phyloP scores from a whole-genome alignment of 1,140 invertebrate genomes.

The Drosophila prosaltans region DNA sequence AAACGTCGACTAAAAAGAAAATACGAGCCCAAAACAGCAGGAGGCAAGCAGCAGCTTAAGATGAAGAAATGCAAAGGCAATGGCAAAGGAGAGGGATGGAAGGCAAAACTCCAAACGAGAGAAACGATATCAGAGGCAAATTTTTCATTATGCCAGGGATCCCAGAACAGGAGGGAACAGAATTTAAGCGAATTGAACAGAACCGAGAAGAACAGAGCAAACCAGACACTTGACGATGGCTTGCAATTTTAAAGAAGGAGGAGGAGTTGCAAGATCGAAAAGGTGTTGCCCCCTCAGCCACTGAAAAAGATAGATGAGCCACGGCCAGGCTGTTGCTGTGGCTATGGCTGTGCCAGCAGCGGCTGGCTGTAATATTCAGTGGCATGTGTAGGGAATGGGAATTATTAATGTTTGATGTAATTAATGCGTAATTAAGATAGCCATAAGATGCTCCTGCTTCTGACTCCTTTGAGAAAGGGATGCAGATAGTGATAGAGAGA shows the following conservation, averaged over 20 bases:
- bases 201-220: conserved; percentile 45
- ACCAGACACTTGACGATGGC: conserved; percentile 39
- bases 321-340: not conserved
- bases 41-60: not conserved
- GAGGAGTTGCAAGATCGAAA: conserved; percentile 41
- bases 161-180: conserved; percentile 30
- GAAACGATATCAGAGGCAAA: conserved; percentile 71
- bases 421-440: conserved; percentile 80
- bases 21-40: conserved; percentile 52
- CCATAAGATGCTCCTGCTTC: conserved; percentile 19
- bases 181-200: conserved; percentile 28
- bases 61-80: conserved; percentile 4
- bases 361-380: conserved; percentile 27
- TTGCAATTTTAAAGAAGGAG: conserved; percentile 48
- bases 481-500: no score
- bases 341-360: not conserved
- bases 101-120: not conserved
- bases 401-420: conserved; percentile 78
- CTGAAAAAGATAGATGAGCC: conserved; percentile 72
- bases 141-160: conserved; percentile 61
- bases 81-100: not conserved
- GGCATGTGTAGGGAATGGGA: conserved; percentile 42
- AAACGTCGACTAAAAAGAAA: conserved; percentile 70
- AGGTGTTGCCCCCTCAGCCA: conserved; percentile 62
- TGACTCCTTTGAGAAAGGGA: not conserved